A percentile compares a stretch with the other conserved stretches of the same genome.
phyloP scores from a whole-genome alignment of 2,113 vertebrate species.

The Nyctibius bracteatus region DNA sequence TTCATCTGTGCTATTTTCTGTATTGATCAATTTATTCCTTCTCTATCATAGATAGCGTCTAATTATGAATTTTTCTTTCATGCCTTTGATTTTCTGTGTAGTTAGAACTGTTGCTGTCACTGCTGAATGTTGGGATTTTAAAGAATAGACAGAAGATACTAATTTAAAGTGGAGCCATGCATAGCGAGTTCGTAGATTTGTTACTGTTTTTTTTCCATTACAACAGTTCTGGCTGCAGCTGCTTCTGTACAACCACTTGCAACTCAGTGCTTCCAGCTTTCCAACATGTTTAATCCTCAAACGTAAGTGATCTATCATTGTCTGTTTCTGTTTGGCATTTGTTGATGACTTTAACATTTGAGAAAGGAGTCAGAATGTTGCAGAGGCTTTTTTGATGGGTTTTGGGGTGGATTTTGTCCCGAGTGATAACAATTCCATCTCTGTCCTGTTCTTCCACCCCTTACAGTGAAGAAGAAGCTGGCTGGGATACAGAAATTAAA shows the following conservation, averaged over 20 bases:
- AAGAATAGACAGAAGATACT: background rate
- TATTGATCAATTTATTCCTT: background rate
- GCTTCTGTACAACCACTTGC: conserved; percentile 88
- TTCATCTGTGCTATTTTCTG: background rate
- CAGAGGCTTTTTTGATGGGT: background rate
- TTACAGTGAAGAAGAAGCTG: conserved; percentile 86
- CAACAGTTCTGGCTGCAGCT: conserved; percentile 77
- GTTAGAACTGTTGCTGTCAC: background rate
- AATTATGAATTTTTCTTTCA: background rate
- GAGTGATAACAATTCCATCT: background rate
- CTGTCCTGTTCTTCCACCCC: background rate
- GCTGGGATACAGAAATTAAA: conserved; percentile 95
- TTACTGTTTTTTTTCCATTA: background rate
- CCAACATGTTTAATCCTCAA: conserved; percentile 95
- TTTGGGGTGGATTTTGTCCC: background rate
- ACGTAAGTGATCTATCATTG: conserved; percentile 76
- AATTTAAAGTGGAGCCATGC: background rate
- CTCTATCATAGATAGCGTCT: fast-evolving
- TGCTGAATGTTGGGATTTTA: background rate
- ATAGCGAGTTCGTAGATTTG: background rate
- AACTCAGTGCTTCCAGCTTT: conserved; percentile 96
- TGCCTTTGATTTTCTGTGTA: background rate
- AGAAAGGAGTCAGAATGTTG: background rate
- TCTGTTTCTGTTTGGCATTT: background rate
- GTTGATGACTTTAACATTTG: background rate